These are phyloP conservation scores for Ceratoteleas bidentatus DNA, from an alignment of 1,140 invertebrate species.

Conservation along the genomic window DNA sequence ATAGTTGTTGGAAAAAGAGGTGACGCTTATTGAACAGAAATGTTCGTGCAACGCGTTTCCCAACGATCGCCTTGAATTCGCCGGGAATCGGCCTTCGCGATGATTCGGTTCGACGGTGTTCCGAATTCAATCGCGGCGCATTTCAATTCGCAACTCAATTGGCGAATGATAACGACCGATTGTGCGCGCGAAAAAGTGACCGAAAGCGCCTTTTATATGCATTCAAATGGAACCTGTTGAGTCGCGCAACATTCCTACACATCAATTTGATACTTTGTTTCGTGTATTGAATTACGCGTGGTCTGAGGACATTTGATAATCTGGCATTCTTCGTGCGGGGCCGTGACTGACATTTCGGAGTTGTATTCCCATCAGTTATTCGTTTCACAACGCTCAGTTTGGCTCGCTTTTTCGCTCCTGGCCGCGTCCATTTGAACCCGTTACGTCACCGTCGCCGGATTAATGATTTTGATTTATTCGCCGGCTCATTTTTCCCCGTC, in stretches of 20 bases:
- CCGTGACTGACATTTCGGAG: conserved; percentile 61
- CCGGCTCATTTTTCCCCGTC: conserved; percentile 11
- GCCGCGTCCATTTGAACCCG: conserved; percentile 31
- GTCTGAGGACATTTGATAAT: conserved; percentile 62
- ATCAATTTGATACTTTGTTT: conserved; percentile 63
- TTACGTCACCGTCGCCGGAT: conserved; percentile 42
- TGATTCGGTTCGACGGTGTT: no score
- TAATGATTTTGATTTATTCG: conserved; percentile 46
- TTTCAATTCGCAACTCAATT: conserved; percentile 20
- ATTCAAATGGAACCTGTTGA: conserved; percentile 54
- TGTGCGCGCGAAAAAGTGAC: conserved; percentile 30
- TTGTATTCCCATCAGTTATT: conserved; percentile 53
- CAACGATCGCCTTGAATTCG: no score
- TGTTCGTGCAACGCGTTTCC: no score
- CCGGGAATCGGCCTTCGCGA: no score
- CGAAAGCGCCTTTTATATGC: conserved; percentile 33
- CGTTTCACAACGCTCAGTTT: conserved; percentile 50
- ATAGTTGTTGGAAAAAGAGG: no score
- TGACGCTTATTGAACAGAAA: no score
- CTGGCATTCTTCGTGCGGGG: conserved; percentile 47
- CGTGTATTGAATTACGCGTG: conserved; percentile 59
- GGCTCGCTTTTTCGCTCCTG: conserved; percentile 27
- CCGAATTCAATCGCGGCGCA: no score
- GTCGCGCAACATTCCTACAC: conserved; percentile 48
- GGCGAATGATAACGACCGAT: conserved; percentile 27